Percentiles rank a stretch among this genome's conserved stretches.
Evolutionary conservation across 2,113 vertebrate genomes (phyloP).

Genomic region (Siniperca chuatsi): DNA sequence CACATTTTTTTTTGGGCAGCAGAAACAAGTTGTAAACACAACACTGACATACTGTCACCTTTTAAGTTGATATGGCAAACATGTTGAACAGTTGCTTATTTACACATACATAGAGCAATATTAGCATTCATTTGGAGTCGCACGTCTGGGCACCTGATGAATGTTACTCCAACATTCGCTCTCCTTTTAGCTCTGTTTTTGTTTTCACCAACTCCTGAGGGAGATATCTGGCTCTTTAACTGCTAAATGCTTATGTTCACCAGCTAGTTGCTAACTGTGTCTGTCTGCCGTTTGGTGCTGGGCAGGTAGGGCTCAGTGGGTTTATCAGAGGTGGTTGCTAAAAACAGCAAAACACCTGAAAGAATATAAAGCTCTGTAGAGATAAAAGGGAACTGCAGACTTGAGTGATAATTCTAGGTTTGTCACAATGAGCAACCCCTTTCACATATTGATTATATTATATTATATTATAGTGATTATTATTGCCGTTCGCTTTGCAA

Average conservation of each 20-base stretch:
- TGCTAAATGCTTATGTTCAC: neutral
- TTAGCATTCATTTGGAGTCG: neutral
- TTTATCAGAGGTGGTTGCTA: neutral
- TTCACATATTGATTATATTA: neutral
- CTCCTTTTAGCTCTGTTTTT: neutral
- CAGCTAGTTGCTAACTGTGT: neutral
- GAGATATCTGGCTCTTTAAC: neutral
- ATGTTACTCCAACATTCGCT: neutral
- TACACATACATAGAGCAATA: neutral
- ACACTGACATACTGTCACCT: neutral
- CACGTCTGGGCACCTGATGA: neutral
- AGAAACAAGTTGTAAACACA: neutral
- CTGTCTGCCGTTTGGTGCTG: neutral
- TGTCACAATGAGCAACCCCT: neutral
- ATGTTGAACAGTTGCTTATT: neutral
- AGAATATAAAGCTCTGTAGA: neutral
- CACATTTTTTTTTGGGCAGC: neutral
- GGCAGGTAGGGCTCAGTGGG: neutral
- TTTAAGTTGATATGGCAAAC: neutral
- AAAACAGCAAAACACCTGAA: no score
- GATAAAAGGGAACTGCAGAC: no score
- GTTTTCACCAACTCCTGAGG: neutral
- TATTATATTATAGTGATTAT: no score
- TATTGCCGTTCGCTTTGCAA: neutral
- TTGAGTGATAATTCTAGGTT: neutral